Base-by-base conservation (phyloP, 2,113 vertebrate genomes). In the Scomber japonicus region DNA sequence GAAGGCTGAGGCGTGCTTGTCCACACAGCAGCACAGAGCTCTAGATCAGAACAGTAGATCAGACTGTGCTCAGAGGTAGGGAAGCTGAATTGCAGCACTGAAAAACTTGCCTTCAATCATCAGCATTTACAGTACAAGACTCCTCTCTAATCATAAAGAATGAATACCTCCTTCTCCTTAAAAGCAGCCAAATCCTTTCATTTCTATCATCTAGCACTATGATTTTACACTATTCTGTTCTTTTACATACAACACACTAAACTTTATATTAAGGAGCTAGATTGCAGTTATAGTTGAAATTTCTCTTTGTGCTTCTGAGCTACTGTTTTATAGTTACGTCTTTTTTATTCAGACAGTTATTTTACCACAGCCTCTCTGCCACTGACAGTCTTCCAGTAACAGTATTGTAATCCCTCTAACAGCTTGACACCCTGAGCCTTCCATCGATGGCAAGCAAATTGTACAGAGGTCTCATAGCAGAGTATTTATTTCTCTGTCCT, bases 381-480 rank as follows among this genome's bases (percentile, higher is more conserved):
- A 64, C 60, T 73, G 57, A 71, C 70, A 83, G 54, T 48, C 62
- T 24, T 81, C 17, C 66, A 63, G n/a, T 31, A 60, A 66, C 24
- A 74, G 67, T 11, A n/a, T 5, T 46, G n/a, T 60, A 74, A 75
- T 75, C 40, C 75, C 75, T 74, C 55, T 66, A 88, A 73, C 64
- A 72, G 57, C 57, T 75, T 53, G 66, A 84, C 72, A 66, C 3
- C 30, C 83, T 0, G 12, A 69, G 57, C 3, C 50, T 74, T 62
- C 24, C 53, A 71, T 59, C 17, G 11, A 19, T 62, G 61, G 30
- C 66, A 73, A 16, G 24, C n/a, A 40, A 61, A 66, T n/a, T 75
- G 21, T 11, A 14, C 7, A 50, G 40, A 70, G 13, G 64, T 74
- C 66, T 56, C 14, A 12, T 5, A 50, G 46, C 48, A 11, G 3